Evolutionary conservation across 1,140 invertebrate species (phyloP), one percentile per base, ranked within the genome.

Genomic region (Dendrolimus punctatus): DNA sequence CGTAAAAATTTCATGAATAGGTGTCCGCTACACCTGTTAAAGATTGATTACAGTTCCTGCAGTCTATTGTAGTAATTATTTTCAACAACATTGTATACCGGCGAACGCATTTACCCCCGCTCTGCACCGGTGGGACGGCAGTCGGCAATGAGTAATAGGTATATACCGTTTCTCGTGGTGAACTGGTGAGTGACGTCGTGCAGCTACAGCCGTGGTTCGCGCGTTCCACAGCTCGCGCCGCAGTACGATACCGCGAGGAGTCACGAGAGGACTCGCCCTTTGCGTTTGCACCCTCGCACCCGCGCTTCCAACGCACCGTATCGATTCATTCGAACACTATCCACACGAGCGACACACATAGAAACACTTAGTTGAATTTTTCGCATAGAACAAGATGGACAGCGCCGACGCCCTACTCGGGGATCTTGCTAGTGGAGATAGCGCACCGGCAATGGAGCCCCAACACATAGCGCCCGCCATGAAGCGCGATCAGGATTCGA

Each of bases 401-500:
- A 69, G 62, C 58, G 62, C 76, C 44, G 83, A 82, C 58, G 63
- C 67, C 49, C 67, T 82, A 44, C 62, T 83, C 51, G 68, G 70
- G 43, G 76, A 69, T n/a, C 66, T 83, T 43, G 80, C 72, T 9
- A 70, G 73, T 52, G 80, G 78, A 10, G 77, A 81, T 55, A 64
- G 53, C 8, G 60, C 62, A 23, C 59, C 68, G 5, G 62, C 66
- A 2, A 63, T 52, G 46, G 54, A 66, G 39, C 55, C 59, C 8
- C 55, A 62, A 10, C 54, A 63, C 23, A 49, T 62, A 40, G 68
- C 60, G 46, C 51, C 59, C 8, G 47, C 60, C 8, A 84, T 91
- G 59, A 90, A 89, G 67, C 85, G 90, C 41, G 91, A 92, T 49
- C 89, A 90, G 65, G 91, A 93, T 66, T 92, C 91, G 5, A 85